Evolutionary conservation across 2,797 vertebrate species (phyloP).

Genomic region (Triplophysa yarkandensis): DNA sequence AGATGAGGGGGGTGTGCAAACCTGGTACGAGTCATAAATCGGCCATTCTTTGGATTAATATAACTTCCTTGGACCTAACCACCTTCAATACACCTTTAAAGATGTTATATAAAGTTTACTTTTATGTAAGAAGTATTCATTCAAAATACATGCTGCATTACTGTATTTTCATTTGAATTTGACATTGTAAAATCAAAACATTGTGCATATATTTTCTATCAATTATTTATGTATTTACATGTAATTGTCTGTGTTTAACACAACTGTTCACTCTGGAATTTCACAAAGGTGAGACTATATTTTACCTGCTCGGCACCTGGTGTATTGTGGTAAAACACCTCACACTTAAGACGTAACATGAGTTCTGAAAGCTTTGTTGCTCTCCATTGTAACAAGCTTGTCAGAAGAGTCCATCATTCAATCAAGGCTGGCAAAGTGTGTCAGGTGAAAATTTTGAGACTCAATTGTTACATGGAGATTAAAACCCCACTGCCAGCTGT

Average conservation of each 20-base stretch:
- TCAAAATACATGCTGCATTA: background rate
- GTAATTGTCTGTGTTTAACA: too few relatives aligned
- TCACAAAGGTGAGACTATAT: background rate
- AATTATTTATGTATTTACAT: too few relatives aligned
- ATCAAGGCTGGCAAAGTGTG: conserved; percentile 49
- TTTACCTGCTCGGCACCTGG: conserved; percentile 10
- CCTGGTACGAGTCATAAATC: conserved; percentile 35
- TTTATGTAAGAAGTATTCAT: background rate
- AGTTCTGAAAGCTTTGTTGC: conserved; percentile 20
- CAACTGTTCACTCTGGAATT: background rate
- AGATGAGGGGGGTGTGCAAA: conserved; percentile 23
- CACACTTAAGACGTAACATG: conserved; percentile 28
- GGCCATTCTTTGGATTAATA: too few relatives aligned
- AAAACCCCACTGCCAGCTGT: conserved; percentile 58
- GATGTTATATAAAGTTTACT: background rate
- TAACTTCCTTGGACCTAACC: too few relatives aligned
- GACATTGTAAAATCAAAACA: background rate
- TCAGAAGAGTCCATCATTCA: conserved; percentile 52
- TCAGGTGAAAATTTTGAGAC: conserved; percentile 57
- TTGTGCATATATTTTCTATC: background rate
- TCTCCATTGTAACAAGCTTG: conserved; percentile 53
- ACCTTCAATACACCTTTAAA: background rate
- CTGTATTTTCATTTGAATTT: too few relatives aligned
- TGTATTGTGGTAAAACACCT: conserved; percentile 5
- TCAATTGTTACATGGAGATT: conserved; percentile 58